These are phyloP conservation scores for Hydraecia micacea DNA, from an alignment of 2,888 invertebrate genomes.

Conservation along the genomic window DNA sequence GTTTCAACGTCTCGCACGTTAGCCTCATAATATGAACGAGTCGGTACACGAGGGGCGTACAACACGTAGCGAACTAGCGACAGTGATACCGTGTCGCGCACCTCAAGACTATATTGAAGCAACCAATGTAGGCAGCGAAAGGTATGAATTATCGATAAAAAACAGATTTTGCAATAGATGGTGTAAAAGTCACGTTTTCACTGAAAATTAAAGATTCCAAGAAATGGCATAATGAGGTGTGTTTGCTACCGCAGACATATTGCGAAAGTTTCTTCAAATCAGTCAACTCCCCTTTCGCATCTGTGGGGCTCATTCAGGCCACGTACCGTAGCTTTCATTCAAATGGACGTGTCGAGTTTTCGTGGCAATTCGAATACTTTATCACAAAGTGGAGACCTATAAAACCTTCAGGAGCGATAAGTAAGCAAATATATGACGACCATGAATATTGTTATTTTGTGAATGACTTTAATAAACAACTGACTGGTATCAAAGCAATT, in stretches of 20 bases:
- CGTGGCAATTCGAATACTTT: conserved; percentile 75
- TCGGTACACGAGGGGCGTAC: conserved; percentile 4
- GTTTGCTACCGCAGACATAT: conserved; percentile 46
- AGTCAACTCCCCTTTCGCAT: conserved; percentile 60
- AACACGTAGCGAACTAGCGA: conserved; percentile 10
- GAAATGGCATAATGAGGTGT: conserved; percentile 40
- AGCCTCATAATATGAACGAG: conserved; percentile 38
- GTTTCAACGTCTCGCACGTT: conserved; percentile 49
- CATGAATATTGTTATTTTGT: conserved; percentile 36
- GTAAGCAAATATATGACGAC: conserved; percentile 55
- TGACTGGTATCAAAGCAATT: conserved; percentile 9
- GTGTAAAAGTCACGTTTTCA: background rate
- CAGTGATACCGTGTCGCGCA: conserved; percentile 29
- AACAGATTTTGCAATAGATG: background rate
- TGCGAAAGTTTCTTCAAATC: conserved; percentile 68
- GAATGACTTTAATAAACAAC: conserved; percentile 13
- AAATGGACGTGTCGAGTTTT: conserved; percentile 74
- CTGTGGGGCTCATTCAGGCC: conserved; percentile 70
- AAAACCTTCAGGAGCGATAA: conserved; percentile 64
- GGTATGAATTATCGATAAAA: background rate
- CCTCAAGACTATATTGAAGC: conserved; percentile 9
- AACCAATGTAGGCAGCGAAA: background rate
- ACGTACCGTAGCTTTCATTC: conserved; percentile 77
- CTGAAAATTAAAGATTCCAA: conserved; percentile 8
- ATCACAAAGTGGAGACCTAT: conserved; percentile 72